phyloP scores from a whole-genome alignment of 2,888 invertebrate species.

The Elysia crispata region DNA sequence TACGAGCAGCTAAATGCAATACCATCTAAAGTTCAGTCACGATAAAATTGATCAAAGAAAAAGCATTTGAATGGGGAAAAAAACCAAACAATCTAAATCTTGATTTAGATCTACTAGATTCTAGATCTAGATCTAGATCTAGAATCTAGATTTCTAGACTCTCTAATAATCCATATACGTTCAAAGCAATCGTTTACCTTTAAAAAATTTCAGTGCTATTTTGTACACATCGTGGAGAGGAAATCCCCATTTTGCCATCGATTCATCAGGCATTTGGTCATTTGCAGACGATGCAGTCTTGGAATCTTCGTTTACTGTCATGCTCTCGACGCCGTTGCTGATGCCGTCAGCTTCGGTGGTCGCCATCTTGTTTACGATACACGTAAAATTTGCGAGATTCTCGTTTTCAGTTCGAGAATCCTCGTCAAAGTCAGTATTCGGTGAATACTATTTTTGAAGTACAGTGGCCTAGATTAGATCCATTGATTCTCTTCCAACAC shows the following conservation, averaged over 20 bases:
- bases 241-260: conserved; percentile 77
- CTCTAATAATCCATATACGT: no score
- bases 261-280: conserved; percentile 48
- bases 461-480: no score
- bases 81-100: no score
- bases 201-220: conserved; percentile 92
- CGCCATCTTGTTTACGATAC: conserved; percentile 58
- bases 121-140: neutral
- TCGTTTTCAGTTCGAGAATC: neutral
- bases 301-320: conserved; percentile 55
- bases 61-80: no score
- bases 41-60: no score
- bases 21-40: no score
- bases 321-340: conserved; percentile 56
- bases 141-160: no score
- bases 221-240: conserved; percentile 88
- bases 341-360: conserved; percentile 54
- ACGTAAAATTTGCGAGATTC: conserved; percentile 52
- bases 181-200: conserved; percentile 86
- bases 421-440: no score
- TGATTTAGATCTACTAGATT: neutral
- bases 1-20: no score
- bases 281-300: conserved; percentile 31
- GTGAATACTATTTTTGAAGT: no score
- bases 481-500: no score